phyloP scores from a whole-genome alignment of 2,113 vertebrate genomes.

The Opisthocomus hoazin region DNA sequence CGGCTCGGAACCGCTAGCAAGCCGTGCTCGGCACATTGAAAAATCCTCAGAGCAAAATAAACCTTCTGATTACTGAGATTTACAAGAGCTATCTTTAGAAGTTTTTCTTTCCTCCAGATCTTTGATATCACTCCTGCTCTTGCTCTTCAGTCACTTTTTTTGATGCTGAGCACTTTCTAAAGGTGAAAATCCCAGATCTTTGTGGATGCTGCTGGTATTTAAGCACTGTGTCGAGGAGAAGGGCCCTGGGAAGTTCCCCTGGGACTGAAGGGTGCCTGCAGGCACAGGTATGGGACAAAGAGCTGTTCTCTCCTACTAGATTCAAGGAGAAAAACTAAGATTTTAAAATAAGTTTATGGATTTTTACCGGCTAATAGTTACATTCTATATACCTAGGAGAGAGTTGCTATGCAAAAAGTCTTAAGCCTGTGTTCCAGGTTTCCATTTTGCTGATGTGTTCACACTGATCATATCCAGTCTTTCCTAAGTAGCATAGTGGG shows the following conservation, averaged over 20 bases:
- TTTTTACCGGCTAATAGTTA: neutral
- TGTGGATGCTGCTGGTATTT: rapidly evolving
- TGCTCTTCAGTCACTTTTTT: neutral
- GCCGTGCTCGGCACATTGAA: too few relatives aligned
- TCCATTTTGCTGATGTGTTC: neutral
- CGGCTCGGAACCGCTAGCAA: neutral
- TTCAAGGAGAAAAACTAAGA: neutral
- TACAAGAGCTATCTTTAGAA: neutral
- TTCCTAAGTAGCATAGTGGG: too few relatives aligned
- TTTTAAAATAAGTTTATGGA: neutral
- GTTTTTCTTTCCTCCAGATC: neutral
- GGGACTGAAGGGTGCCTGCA: neutral
- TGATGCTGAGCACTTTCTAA: neutral
- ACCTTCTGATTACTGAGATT: neutral
- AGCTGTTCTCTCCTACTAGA: neutral
- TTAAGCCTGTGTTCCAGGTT: neutral
- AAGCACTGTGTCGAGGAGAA: neutral
- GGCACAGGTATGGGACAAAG: neutral
- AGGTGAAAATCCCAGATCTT: neutral
- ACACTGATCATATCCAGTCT: neutral
- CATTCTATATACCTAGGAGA: neutral
- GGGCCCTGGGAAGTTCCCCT: neutral
- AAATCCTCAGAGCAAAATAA: neutral
- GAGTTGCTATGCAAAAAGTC: neutral
- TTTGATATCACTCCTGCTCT: neutral